Conservation (phyloP, 2,888 invertebrate species). For the Ommatoiulus sabulosus region DNA sequence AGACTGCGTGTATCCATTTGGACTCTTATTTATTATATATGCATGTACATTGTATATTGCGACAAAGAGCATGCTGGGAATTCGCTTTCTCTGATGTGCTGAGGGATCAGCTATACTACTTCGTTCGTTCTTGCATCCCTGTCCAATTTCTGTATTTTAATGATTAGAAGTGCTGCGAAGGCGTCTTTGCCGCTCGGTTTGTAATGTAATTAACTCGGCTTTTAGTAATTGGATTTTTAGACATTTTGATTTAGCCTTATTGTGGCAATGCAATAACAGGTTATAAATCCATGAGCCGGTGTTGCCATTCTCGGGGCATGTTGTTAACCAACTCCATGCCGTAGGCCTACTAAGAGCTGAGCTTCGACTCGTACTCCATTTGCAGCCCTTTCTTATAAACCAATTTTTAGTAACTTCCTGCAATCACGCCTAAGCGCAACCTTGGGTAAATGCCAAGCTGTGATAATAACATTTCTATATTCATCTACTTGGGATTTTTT, state of each 20-base stretch:
- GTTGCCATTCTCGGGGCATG: background rate
- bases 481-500: background rate
- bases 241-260: constrained; percentile 18
- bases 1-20: background rate
- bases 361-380: background rate
- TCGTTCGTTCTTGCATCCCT: background rate
- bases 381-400: background rate
- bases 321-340: background rate
- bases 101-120: background rate
- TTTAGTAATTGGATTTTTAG: constrained; percentile 19
- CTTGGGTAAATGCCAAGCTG: constrained; percentile 15
- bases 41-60: background rate
- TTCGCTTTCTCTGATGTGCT: background rate
- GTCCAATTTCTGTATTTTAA: constrained; percentile 11
- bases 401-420: constrained; percentile 15
- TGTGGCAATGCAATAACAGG: constrained; percentile 28
- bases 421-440: constrained; percentile 9
- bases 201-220: background rate
- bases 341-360: background rate
- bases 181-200: constrained; percentile 12
- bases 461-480: background rate
- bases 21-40: background rate
- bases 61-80: background rate
- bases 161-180: background rate
- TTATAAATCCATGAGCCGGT: background rate